Evolutionary conservation across 2,888 invertebrate genomes (phyloP).

Genomic region (Girardia tigrina): DNA sequence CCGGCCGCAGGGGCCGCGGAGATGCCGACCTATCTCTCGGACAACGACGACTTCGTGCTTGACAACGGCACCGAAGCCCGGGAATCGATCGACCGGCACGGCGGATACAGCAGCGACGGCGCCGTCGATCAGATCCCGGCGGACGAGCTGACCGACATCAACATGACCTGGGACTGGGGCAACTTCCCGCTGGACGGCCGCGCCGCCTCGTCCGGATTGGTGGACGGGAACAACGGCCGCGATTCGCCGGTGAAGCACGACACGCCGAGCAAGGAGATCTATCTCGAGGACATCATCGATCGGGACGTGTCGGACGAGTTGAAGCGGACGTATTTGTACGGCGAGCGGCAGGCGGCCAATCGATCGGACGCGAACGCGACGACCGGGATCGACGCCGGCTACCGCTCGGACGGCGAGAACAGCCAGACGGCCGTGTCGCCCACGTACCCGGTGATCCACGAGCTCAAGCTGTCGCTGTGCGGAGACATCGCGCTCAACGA

Average conservation of each 20-base stretch:
- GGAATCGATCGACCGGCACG: not conserved
- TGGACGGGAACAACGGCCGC: not conserved
- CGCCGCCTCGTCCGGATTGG: slow-evolving; percentile 54
- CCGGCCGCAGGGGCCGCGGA: slow-evolving; percentile 11
- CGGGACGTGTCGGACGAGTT: not conserved
- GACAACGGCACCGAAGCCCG: slow-evolving; percentile 41
- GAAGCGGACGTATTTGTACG: not conserved
- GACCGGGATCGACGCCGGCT: not conserved
- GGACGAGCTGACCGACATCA: slow-evolving; percentile 38
- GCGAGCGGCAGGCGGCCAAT: no score
- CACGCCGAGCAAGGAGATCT: slow-evolving; percentile 61
- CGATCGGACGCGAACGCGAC: not conserved
- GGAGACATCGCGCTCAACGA: slow-evolving; percentile 54
- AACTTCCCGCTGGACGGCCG: slow-evolving; percentile 39
- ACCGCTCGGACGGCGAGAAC: slow-evolving; percentile 35
- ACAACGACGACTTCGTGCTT: slow-evolving; percentile 43
- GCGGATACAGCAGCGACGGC: slow-evolving; percentile 31
- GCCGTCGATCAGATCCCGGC: slow-evolving; percentile 37
- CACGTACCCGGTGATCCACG: slow-evolving; percentile 48
- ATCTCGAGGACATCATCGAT: slow-evolving; percentile 69
- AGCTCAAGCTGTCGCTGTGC: slow-evolving; percentile 65
- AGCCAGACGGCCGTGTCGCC: slow-evolving; percentile 41
- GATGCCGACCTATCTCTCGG: slow-evolving; percentile 32
- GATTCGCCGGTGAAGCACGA: slow-evolving; percentile 42
- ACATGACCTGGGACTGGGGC: slow-evolving; percentile 45